Percentiles rank a stretch among this genome's conserved stretches.
phyloP scores from a whole-genome alignment of 2,797 vertebrate species.

The Calcarius lapponicus region DNA sequence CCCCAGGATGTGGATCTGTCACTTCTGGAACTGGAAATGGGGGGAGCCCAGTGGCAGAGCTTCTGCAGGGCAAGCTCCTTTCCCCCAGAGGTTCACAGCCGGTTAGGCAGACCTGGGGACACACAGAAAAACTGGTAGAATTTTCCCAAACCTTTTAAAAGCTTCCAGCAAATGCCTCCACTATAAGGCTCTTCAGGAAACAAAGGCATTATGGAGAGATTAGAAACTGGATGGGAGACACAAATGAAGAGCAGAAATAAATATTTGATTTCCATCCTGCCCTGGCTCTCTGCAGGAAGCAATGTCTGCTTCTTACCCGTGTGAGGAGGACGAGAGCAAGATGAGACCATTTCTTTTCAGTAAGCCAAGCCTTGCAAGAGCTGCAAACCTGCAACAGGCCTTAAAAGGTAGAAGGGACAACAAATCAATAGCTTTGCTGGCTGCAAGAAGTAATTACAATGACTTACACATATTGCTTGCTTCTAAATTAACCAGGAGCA shows the following conservation, averaged over 20 bases:
- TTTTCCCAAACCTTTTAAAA: conserved; percentile 14
- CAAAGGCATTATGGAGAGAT: neutral
- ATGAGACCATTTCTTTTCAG: neutral
- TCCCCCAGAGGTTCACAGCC: neutral
- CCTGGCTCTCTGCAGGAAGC: neutral
- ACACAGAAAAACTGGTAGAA: neutral
- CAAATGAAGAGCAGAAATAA: conserved; percentile 41
- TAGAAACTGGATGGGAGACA: neutral
- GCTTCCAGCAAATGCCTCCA: neutral
- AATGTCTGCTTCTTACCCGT: neutral
- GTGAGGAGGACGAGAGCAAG: neutral
- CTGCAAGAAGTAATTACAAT: conserved; percentile 33
- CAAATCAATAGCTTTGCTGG: neutral
- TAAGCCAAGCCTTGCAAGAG: neutral
- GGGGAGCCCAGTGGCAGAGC: rapidly evolving
- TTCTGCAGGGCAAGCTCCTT: neutral
- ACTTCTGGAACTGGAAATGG: neutral
- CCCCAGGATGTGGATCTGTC: neutral
- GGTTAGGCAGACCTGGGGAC: neutral
- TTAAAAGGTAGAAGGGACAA: conserved; percentile 13
- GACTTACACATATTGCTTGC: neutral
- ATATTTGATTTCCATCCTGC: conserved; percentile 59
- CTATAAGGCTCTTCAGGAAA: neutral
- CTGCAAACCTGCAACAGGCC: neutral
- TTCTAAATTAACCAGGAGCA: conserved; percentile 40